Conservation (phyloP, 2,888 invertebrate species). For the Caenorhabditis sulstoni region DNA sequence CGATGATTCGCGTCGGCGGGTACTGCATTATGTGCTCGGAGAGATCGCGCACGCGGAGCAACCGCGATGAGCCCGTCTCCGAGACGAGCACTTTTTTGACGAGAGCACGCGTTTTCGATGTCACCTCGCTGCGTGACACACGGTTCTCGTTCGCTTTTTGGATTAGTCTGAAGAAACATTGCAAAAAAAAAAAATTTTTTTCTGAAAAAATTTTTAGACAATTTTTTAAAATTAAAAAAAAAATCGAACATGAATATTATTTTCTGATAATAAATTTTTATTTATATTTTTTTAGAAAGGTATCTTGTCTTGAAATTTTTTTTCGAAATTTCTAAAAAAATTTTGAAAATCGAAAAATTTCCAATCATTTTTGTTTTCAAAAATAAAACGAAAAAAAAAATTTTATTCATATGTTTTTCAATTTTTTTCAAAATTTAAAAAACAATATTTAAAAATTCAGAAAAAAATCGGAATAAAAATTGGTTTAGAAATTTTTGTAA, state of each 20-base stretch:
- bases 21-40: constrained; percentile 72
- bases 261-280: no score
- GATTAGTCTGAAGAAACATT: constrained; percentile 50
- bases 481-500: no score
- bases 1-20: constrained; percentile 73
- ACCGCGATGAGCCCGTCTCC: constrained; percentile 62
- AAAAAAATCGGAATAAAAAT: no score
- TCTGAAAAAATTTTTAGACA: no score
- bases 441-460: no score
- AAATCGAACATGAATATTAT: no score
- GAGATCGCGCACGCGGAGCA: constrained; percentile 68
- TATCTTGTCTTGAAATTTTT: constrained; percentile 3
- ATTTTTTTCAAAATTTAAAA: constrained; percentile 12
- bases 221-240: not conserved
- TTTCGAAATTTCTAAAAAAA: constrained; percentile 6
- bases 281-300: no score
- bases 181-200: constrained; percentile 12
- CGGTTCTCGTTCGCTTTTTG: constrained; percentile 66
- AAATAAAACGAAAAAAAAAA: no score
- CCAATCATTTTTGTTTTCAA: not conserved
- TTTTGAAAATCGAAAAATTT: not conserved
- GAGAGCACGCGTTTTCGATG: constrained; percentile 65
- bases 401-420: no score
- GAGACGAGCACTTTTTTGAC: constrained; percentile 66
- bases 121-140: constrained; percentile 70